Base-by-base conservation (phyloP, 2,888 invertebrate genomes). In the Physocephala rufipes region DNA sequence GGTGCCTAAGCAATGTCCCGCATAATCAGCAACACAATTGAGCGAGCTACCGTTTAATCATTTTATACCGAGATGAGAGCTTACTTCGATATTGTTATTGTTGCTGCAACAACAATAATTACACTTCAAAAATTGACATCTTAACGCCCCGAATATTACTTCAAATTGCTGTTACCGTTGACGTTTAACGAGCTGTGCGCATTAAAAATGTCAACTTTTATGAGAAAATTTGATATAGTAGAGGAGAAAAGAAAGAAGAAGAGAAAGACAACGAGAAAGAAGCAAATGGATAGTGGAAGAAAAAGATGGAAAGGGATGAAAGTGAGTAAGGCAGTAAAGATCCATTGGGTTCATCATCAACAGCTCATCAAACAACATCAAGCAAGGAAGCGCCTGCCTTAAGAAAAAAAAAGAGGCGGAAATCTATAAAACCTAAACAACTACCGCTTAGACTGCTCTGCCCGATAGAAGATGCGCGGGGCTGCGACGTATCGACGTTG, bases 171-270 rank as follows among this genome's bases (percentile, higher is more conserved):
- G 13, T 7, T 19, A 21, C 64, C 19, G 71, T 73, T 74, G 74
- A 73, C 73, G 74, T 72, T 75, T 73, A 73, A 75, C 65, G 74
- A 73, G 74, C 70, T 72, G 61, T 51, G 71, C 63, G 53, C 47
- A 68, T 69, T 70, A 74, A 72, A 75, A 76, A 72, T 74, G 73
- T 73, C 73, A 75, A 65, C 66, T 58, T 69, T 76, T 74, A 76
- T 72, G 71, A 59, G 53, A 67, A 72, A 70, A 68, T 71, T 28
- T 64, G 61, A 43, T 70, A 59, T 30, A 72, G 51, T 49, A 73
- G 73, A 74, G n/a, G n/a, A 67, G 36, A 36, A 36, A 36, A 36
- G 36, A 36, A 9, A 36, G 5, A 9, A 9, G 36, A 36, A 36
- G 36, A 36, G 36, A n/a, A n/a, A n/a, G n/a, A n/a, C n/a, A n/a